Evolutionary conservation across 2,113 vertebrate genomes (phyloP).

Genomic region (Amphiprion ocellaris): DNA sequence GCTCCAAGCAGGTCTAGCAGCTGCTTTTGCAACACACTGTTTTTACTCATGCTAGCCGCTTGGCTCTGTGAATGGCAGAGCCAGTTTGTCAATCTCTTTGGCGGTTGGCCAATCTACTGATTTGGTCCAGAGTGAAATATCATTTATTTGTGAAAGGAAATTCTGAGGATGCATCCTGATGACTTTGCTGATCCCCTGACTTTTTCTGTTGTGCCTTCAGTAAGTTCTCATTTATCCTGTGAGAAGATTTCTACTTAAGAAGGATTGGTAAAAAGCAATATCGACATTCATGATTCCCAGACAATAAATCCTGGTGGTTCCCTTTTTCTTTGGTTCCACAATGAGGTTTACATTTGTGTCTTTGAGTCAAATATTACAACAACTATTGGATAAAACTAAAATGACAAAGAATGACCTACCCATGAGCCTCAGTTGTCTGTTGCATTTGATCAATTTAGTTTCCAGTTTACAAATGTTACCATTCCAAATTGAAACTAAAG

Average conservation of each 20-base stretch:
- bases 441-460: too few relatives aligned
- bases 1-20: conserved; percentile 42
- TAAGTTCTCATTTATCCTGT: neutral
- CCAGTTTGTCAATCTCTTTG: neutral
- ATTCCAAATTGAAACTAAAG: too few relatives aligned
- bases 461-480: too few relatives aligned
- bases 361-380: neutral
- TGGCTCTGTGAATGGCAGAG: conserved; percentile 20
- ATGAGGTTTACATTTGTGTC: neutral
- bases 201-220: neutral
- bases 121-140: neutral
- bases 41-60: conserved; percentile 8
- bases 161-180: neutral
- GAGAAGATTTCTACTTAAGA: conserved; percentile 17
- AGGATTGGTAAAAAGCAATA: neutral
- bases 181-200: neutral
- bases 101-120: neutral
- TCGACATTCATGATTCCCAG: neutral
- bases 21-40: conserved; percentile 20
- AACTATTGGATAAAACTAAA: neutral
- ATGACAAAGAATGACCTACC: too few relatives aligned
- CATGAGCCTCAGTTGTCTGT: too few relatives aligned
- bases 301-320: neutral
- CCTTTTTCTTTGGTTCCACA: neutral
- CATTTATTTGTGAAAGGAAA: neutral